phyloP scores from a whole-genome alignment of 1,140 invertebrate species.

The Wiebesia pumilae region DNA sequence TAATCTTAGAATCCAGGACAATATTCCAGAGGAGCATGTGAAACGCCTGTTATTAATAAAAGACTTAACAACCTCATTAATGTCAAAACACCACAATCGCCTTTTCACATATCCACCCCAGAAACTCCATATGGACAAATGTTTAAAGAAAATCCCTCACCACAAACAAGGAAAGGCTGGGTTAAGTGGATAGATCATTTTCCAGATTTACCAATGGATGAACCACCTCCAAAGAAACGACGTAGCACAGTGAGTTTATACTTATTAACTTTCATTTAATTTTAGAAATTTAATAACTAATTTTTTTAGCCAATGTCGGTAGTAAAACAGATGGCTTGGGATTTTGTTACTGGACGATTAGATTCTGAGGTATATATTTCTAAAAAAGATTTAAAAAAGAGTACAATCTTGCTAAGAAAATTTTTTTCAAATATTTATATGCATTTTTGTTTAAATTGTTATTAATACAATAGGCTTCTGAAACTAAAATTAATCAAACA shows the following conservation, averaged over 20 bases:
- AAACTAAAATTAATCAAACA: neutral
- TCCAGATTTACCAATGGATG: conserved; percentile 67
- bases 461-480: neutral
- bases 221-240: conserved; percentile 68
- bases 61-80: conserved; percentile 60
- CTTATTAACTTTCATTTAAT: conserved; percentile 22
- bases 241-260: conserved; percentile 71
- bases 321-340: conserved; percentile 72
- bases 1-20: conserved; percentile 17
- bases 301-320: conserved; percentile 74
- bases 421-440: neutral
- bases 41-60: conserved; percentile 67
- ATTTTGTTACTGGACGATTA: conserved; percentile 47
- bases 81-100: conserved; percentile 61
- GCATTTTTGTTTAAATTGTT: conserved; percentile 1
- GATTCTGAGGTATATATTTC: conserved; percentile 23
- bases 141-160: conserved; percentile 75
- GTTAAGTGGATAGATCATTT: conserved; percentile 73
- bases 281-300: conserved; percentile 32
- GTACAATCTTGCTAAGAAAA: neutral
- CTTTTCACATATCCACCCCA: conserved; percentile 74
- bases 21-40: neutral
- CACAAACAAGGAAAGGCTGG: conserved; percentile 73
- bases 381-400: neutral
- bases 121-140: conserved; percentile 76